Evolutionary conservation across 2,888 invertebrate species (phyloP).

Genomic region (Alentia gelatinosa): DNA sequence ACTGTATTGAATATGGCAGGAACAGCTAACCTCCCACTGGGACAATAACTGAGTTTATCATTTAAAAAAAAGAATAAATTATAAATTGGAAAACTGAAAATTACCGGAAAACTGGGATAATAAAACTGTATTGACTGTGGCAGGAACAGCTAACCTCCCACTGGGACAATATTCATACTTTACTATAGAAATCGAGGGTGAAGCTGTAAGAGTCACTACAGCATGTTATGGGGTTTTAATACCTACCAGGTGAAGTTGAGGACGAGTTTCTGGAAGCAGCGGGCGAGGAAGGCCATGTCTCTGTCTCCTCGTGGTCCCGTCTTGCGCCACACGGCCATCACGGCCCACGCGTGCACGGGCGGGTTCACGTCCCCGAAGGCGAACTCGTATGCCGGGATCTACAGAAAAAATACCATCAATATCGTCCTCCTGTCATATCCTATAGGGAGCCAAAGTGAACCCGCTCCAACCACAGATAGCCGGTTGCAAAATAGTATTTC

Average conservation of each 20-base stretch:
- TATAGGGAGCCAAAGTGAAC: not conserved
- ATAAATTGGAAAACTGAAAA: no score
- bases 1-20: no score
- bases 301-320: slow-evolving; percentile 68
- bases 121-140: no score
- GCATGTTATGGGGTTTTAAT: no score
- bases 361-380: slow-evolving; percentile 80
- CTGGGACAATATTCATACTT: no score
- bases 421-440: not conserved
- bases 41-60: no score
- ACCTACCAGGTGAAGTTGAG: slow-evolving; percentile 80
- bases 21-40: no score
- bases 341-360: slow-evolving; percentile 79
- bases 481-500: not conserved
- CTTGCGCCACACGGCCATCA: slow-evolving; percentile 72
- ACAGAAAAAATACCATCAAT: not conserved
- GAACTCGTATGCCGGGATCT: slow-evolving; percentile 80
- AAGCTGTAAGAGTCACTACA: no score
- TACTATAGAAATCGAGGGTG: no score
- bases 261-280: slow-evolving; percentile 78
- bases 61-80: no score
- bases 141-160: no score
- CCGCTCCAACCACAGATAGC: not conserved
- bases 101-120: no score
- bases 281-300: slow-evolving; percentile 76